These are phyloP conservation scores for Tychaedon coryphoeus DNA, from an alignment of 2,113 vertebrate genomes.

Conservation along the genomic window DNA sequence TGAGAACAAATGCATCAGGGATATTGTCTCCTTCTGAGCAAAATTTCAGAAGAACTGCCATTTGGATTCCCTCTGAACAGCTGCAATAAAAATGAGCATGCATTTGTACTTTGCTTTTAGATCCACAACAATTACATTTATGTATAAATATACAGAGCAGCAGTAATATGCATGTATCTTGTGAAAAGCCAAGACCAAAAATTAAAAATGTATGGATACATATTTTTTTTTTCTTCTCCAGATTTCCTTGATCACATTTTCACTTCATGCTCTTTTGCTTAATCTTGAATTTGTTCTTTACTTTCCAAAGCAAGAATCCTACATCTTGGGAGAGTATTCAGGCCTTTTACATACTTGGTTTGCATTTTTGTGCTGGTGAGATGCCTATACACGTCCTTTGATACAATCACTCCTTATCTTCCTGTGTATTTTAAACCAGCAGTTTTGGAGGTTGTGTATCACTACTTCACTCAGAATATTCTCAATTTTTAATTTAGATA, in stretches of 20 bases:
- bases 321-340: background rate
- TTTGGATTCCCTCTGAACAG: constrained; percentile 81
- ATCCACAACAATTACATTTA: background rate
- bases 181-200: background rate
- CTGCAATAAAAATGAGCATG: constrained; percentile 63
- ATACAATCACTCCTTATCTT: background rate
- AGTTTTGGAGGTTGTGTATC: background rate
- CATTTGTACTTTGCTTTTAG: background rate
- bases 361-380: background rate
- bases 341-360: background rate
- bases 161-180: background rate
- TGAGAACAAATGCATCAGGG: constrained; percentile 87
- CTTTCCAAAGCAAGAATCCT: background rate
- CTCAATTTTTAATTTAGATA: background rate
- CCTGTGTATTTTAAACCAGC: background rate
- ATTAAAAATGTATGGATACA: background rate
- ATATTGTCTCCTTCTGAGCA: constrained; percentile 98
- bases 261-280: background rate
- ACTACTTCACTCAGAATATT: background rate
- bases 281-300: background rate
- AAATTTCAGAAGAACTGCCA: constrained; percentile 90
- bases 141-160: background rate
- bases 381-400: background rate
- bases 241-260: background rate
- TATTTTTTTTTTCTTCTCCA: background rate